Percentiles rank a stretch among this genome's conserved stretches.
phyloP scores from a whole-genome alignment of 2,888 invertebrate genomes.

The Ophioninae sp. region DNA sequence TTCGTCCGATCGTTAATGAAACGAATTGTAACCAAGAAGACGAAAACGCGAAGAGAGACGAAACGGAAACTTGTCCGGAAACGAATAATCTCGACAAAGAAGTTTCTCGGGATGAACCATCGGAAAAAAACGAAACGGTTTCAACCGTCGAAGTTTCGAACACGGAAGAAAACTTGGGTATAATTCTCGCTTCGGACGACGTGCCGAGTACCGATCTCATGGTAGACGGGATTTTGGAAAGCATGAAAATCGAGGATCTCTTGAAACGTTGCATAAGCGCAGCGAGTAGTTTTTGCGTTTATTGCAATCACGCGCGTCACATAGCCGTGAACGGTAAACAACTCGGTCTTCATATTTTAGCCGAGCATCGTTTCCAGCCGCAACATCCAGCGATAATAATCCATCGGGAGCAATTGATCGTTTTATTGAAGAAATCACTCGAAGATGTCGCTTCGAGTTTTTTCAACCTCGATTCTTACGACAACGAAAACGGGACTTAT shows the following conservation, averaged over 20 bases:
- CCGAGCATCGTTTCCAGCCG: slow-evolving; percentile 88
- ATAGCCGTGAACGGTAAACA: slow-evolving; percentile 93
- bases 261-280: slow-evolving; percentile 88
- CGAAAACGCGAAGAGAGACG: slow-evolving; percentile 48
- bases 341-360: slow-evolving; percentile 89
- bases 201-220: slow-evolving; percentile 87
- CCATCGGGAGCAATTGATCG: slow-evolving; percentile 83
- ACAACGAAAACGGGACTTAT: slow-evolving; percentile 83
- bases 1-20: not conserved
- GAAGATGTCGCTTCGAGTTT: slow-evolving; percentile 85
- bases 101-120: not conserved
- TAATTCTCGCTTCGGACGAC: slow-evolving; percentile 85
- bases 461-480: slow-evolving; percentile 88
- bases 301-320: slow-evolving; percentile 92
- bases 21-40: slow-evolving; percentile 32
- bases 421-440: slow-evolving; percentile 85
- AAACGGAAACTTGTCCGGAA: not conserved
- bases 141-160: slow-evolving; percentile 32
- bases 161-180: slow-evolving; percentile 75
- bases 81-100: not conserved
- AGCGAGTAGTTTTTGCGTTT: slow-evolving; percentile 88
- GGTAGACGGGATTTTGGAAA: slow-evolving; percentile 89
- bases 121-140: slow-evolving; percentile 60
- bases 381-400: slow-evolving; percentile 80
- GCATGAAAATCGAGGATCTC: slow-evolving; percentile 87